Percentiles rank a stretch among this genome's conserved stretches.
Evolutionary conservation across 2,888 invertebrate genomes (phyloP).

Genomic region (Holacanthella duospinosa): DNA sequence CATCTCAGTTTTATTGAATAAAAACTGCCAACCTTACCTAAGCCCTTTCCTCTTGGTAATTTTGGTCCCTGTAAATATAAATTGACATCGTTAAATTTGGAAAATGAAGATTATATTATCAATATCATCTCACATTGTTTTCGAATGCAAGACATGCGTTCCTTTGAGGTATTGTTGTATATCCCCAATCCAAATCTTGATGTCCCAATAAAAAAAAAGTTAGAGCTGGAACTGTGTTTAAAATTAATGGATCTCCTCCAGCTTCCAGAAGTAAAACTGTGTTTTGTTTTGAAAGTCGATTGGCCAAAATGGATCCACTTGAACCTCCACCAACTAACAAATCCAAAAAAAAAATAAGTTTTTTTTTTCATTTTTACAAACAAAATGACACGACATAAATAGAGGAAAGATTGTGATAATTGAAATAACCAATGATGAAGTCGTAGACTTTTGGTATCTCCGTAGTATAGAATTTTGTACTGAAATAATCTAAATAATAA

Average conservation of each 20-base stretch:
- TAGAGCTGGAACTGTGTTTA: not conserved
- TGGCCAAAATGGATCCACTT: not conserved
- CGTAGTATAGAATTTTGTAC: not conserved
- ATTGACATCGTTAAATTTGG: not conserved
- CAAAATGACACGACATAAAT: too few species aligned
- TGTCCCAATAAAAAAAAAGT: not conserved
- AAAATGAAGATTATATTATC: not conserved
- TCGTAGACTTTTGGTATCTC: not conserved
- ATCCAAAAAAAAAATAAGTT: not conserved
- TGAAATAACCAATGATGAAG: not conserved
- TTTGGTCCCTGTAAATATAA: not conserved
- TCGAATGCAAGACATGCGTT: not conserved
- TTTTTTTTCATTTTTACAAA: too few species aligned
- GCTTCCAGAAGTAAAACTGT: not conserved
- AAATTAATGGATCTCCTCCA: not conserved
- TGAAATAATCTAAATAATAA: not conserved
- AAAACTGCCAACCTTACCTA: not conserved
- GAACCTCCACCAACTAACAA: not conserved
- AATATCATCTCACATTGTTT: not conserved
- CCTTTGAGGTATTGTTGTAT: not conserved
- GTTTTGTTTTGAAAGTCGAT: not conserved
- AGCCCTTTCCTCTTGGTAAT: not conserved
- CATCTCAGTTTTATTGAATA: not conserved
- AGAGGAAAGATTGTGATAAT: too few species aligned
- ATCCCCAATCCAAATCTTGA: not conserved